phyloP scores from a whole-genome alignment of 1,140 invertebrate species.

The Bombus breviceps region DNA sequence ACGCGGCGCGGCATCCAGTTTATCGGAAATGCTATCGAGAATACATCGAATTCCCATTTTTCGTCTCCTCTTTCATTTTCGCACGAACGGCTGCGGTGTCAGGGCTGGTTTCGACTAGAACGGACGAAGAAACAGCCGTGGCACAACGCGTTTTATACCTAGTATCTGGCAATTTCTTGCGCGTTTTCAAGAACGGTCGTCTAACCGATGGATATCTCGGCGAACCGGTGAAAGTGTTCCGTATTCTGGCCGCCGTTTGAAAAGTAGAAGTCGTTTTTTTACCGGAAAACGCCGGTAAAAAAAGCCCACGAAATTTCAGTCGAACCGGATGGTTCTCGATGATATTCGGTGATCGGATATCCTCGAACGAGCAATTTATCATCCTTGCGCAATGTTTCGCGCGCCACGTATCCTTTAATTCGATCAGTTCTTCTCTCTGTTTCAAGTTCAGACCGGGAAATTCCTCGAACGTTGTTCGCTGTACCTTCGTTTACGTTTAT shows the following conservation, averaged over 20 bases:
- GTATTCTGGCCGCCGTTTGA: not conserved
- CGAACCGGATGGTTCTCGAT: no score
- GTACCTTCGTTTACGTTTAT: no score
- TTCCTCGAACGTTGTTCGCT: no score
- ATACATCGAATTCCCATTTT: conserved; percentile 51
- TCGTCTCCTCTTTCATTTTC: conserved; percentile 36
- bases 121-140: not conserved
- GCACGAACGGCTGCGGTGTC: not conserved
- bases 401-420: no score
- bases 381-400: no score
- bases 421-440: no score
- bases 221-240: not conserved
- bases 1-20: conserved; percentile 12
- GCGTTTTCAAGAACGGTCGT: not conserved
- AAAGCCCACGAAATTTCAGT: not conserved
- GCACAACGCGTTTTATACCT: conserved; percentile 3
- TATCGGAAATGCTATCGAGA: conserved; percentile 45
- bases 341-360: no score
- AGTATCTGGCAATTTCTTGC: not conserved
- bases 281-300: conserved; percentile 1
- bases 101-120: not conserved
- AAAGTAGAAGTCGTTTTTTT: not conserved
- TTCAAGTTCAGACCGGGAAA: not conserved
- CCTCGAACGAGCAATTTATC: no score
- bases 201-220: not conserved